phyloP scores from a whole-genome alignment of 2,797 vertebrate genomes.

The Enteromius anoplus region DNA sequence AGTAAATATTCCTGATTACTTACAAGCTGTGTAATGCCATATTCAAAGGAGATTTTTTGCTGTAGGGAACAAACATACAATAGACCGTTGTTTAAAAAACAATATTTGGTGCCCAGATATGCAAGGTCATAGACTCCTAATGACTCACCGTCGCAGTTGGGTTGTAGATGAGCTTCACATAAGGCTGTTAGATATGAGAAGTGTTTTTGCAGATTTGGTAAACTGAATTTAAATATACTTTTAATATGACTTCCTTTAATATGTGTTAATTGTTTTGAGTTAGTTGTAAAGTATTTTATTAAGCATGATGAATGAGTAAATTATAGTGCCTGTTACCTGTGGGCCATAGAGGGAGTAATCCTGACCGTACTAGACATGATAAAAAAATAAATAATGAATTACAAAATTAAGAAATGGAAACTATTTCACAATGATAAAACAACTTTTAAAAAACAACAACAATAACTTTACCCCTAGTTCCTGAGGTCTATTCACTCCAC shows the following conservation, averaged over 20 bases:
- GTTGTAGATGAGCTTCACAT: slow-evolving; percentile 67
- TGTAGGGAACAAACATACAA: slow-evolving; percentile 51
- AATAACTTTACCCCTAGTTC: slow-evolving; percentile 45
- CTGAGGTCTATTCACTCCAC: slow-evolving; percentile 32
- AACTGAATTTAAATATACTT: slow-evolving; percentile 11
- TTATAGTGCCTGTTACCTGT: slow-evolving; percentile 31
- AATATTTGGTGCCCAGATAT: background rate
- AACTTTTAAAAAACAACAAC: background rate
- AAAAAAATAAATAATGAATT: background rate
- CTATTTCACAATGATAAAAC: background rate
- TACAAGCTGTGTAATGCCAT: slow-evolving; percentile 62
- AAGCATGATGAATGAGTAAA: background rate
- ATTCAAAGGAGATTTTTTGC: slow-evolving; percentile 64
- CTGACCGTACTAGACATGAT: background rate
- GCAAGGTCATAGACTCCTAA: background rate
- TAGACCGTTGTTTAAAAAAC: background rate
- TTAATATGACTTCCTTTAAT: background rate
- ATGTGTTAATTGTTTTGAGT: background rate
- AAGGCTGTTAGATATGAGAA: slow-evolving; percentile 56
- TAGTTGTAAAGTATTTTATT: background rate
- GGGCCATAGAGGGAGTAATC: slow-evolving; percentile 10
- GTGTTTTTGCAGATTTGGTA: background rate
- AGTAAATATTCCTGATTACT: slow-evolving; percentile 50
- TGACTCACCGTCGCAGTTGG: slow-evolving; percentile 58
- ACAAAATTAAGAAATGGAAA: background rate